Evolutionary conservation across 2,113 vertebrate genomes (phyloP), one percentile per base, ranked within the genome.

Genomic region (Willisornis vidua): DNA sequence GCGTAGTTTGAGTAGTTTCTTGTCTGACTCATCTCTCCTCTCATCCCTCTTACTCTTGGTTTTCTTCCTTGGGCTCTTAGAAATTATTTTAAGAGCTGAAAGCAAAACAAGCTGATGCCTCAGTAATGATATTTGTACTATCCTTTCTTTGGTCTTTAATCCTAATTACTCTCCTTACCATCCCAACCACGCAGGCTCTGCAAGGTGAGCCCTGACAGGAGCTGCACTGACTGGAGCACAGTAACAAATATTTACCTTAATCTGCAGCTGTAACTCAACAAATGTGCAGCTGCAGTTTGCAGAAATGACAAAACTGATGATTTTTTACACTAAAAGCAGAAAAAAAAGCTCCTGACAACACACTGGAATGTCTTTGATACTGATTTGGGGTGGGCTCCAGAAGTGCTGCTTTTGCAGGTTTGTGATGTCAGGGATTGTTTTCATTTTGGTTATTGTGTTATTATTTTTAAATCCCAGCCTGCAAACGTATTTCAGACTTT

Each of bases 251-350:
- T 51, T 93, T 63, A 61, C 43, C 74, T 90, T 13, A 18, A 76
- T 37, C 23, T 61, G 90, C 85, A 85, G 85, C 79, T 89, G 67
- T 9, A 63, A 51, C 58, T 63, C 73, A 66, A 77, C 35, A 49
- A 19, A 22, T 43, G 14, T 78, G 54, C 57, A 83, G 59, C 35
- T 57, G 39, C 23, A 55, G 54, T 22, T 26, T 73, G 74, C 25
- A 78, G 54, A 52, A 71, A 26, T 29, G 35, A 71, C 80, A 68
- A 37, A 84, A 51, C 12, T 74, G 62, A 49, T n/a, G 55, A 7
- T 23, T 65, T 59, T 81, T 85, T 33, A 55, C 81, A 76, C 46
- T 77, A 55, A 49, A 1, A 89, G 59, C 49, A 89, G 46, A 33
- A 45, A 81, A 81, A 84, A 71, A 59, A 31, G 37, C 70, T 70